phyloP scores from a whole-genome alignment of 2,797 vertebrate genomes.

The Spheniscus humboldti region DNA sequence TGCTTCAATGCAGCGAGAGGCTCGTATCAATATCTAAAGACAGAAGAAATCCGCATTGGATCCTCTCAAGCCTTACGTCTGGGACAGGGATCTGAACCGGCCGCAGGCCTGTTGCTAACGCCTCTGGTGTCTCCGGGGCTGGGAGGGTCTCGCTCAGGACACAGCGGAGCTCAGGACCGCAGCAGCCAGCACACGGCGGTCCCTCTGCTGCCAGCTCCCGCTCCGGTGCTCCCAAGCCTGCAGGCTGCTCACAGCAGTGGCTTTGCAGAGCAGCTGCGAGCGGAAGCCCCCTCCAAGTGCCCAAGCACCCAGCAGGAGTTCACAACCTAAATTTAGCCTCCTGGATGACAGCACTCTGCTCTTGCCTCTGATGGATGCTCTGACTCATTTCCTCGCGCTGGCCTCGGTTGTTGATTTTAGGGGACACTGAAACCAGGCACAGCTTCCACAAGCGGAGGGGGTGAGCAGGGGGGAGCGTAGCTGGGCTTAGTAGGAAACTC shows the following conservation, averaged over 20 bases:
- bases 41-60: background rate
- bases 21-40: fast-evolving
- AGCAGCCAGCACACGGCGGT: fast-evolving
- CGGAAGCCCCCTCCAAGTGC: background rate
- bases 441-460: background rate
- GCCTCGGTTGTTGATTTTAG: background rate
- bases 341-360: background rate
- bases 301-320: background rate
- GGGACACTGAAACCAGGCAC: background rate
- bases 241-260: background rate
- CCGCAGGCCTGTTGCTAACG: background rate
- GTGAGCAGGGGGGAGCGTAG: fast-evolving
- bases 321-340: background rate
- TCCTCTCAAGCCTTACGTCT: background rate
- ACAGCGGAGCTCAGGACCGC: background rate
- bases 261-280: background rate
- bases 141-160: background rate
- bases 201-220: background rate
- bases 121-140: background rate
- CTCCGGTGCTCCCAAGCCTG: background rate
- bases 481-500: background rate
- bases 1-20: background rate
- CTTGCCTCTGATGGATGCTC: background rate
- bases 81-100: background rate
- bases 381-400: background rate